Evolutionary conservation across 2,797 vertebrate species (phyloP).

Genomic region (Enteromius paludinosus): DNA sequence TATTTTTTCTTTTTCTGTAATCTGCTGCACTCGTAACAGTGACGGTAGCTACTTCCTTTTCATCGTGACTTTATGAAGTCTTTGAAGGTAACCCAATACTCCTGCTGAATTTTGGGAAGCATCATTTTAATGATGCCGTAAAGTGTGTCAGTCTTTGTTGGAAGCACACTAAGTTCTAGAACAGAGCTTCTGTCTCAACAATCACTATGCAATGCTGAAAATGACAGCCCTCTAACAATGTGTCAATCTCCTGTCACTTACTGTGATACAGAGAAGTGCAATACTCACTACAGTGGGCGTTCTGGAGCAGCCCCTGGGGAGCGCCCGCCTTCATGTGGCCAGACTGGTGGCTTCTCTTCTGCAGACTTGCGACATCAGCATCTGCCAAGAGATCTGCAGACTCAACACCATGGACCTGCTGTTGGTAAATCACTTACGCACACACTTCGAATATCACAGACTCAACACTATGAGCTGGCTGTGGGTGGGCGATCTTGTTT

Average conservation of each 20-base stretch:
- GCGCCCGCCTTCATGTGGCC: conserved; percentile 91
- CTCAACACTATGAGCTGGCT: background rate
- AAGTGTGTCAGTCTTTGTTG: background rate
- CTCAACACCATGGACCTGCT: conserved; percentile 91
- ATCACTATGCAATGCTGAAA: background rate
- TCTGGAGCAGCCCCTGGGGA: conserved; percentile 95
- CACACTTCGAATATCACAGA: background rate
- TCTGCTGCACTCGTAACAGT: background rate
- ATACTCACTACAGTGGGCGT: conserved; percentile 96
- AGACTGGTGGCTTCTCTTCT: conserved; percentile 92
- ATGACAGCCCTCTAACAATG: conserved; percentile 7
- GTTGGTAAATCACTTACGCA: conserved; percentile 79
- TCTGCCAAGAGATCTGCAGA: conserved; percentile 92
- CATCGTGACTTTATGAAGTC: background rate
- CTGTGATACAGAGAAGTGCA: conserved; percentile 81
- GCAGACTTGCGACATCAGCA: conserved; percentile 86
- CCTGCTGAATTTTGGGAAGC: background rate
- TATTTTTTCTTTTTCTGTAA: background rate
- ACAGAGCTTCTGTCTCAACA: background rate
- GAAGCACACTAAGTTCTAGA: background rate
- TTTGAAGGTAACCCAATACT: background rate
- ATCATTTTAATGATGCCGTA: conserved; percentile 8
- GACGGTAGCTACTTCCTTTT: background rate
- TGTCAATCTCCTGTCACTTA: background rate
- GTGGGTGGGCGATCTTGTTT: background rate